A percentile compares a stretch with the other conserved stretches of the same genome.
Conservation (phyloP, 2,797 vertebrate species). For the Coccyzus lansbergi region DNA sequence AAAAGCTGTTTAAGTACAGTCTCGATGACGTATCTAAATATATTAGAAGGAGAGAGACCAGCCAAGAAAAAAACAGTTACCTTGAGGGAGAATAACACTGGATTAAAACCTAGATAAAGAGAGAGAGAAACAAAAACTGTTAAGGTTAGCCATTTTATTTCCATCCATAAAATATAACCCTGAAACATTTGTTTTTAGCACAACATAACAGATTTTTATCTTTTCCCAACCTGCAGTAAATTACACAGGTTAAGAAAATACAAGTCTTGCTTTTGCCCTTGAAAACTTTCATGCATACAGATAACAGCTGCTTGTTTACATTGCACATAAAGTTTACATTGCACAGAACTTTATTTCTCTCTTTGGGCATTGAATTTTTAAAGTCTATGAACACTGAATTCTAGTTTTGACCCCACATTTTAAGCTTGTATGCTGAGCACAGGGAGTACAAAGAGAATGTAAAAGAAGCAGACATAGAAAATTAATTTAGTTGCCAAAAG, state of each 20-base stretch:
- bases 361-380: neutral
- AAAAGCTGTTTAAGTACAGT: neutral
- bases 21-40: neutral
- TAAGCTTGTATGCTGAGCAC: neutral
- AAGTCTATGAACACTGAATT: neutral
- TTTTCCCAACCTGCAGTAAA: slow-evolving; percentile 29
- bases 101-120: slow-evolving; percentile 28
- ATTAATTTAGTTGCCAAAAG: slow-evolving; percentile 26
- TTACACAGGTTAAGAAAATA: neutral
- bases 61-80: neutral
- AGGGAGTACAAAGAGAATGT: neutral
- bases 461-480: neutral
- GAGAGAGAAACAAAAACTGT: neutral
- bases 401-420: neutral
- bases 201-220: slow-evolving; percentile 29
- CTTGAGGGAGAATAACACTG: neutral
- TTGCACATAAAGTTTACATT: neutral
- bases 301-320: neutral
- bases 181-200: neutral
- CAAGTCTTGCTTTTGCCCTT: slow-evolving; percentile 24
- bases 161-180: neutral
- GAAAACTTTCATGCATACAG: neutral
- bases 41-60: neutral
- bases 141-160: slow-evolving; percentile 38
- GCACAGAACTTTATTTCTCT: neutral